A percentile compares a stretch with the other conserved stretches of the same genome.
Conservation (phyloP, 2,113 vertebrate genomes). For the Neogale vison region DNA sequence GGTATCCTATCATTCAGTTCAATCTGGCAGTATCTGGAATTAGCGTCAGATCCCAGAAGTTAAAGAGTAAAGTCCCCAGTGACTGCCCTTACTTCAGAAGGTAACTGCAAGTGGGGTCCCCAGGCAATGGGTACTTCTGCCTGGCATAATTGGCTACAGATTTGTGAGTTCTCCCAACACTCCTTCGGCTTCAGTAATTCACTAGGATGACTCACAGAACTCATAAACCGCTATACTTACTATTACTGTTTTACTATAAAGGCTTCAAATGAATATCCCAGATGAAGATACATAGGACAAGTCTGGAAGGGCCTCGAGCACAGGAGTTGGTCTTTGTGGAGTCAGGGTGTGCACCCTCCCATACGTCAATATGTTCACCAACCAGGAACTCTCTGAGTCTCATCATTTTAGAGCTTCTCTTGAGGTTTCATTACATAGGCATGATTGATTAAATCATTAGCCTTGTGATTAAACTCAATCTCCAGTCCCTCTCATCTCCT, state of each 20-base stretch:
- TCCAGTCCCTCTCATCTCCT: background rate
- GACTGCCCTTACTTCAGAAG: background rate
- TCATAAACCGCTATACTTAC: background rate
- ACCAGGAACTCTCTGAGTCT: background rate
- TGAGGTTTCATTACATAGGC: background rate
- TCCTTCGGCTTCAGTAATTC: background rate
- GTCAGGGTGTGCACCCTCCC: background rate
- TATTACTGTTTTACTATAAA: background rate
- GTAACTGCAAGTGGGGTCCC: background rate
- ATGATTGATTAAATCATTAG: background rate
- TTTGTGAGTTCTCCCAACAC: background rate
- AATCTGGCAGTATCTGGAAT: background rate
- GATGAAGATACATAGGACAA: background rate
- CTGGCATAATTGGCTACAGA: background rate
- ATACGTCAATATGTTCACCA: background rate
- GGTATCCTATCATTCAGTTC: background rate
- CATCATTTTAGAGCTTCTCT: background rate
- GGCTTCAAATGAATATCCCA: background rate
- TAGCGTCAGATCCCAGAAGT: background rate
- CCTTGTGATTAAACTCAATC: background rate
- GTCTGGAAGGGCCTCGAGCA: background rate
- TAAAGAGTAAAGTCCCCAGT: background rate
- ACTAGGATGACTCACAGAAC: background rate
- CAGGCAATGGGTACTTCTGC: background rate
- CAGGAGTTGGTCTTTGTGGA: background rate